phyloP scores from a whole-genome alignment of 1,140 invertebrate species.

The Drosophila murphyi region DNA sequence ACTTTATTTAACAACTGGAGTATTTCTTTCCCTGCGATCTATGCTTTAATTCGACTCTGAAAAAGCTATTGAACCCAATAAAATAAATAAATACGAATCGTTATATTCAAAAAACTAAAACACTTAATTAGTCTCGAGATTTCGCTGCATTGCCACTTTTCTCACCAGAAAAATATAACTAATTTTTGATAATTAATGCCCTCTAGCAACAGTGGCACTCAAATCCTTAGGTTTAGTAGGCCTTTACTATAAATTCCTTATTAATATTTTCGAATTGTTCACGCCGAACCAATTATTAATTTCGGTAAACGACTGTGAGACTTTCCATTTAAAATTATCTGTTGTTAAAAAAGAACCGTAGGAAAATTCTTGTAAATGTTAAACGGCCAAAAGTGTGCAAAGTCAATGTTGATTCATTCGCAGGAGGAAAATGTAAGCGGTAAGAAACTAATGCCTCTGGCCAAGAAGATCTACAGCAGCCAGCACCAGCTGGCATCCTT shows the following conservation, averaged over 20 bases:
- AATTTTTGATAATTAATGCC: too few species aligned
- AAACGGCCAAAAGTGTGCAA: constrained; percentile 25
- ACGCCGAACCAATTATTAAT: constrained; percentile 41
- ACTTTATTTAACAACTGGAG: too few species aligned
- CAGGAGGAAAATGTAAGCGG: constrained; percentile 24
- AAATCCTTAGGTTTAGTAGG: constrained; percentile 24
- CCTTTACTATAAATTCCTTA: constrained; percentile 15
- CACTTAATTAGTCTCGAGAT: too few species aligned
- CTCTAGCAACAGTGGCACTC: background rate
- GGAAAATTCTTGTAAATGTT: constrained; percentile 66
- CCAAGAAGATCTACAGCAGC: constrained; percentile 45
- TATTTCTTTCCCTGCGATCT: too few species aligned
- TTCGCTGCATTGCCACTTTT: too few species aligned
- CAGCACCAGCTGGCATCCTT: background rate
- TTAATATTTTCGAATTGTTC: constrained; percentile 45
- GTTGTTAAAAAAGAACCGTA: constrained; percentile 57
- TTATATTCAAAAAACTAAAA: too few species aligned
- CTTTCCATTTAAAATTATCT: constrained; percentile 74
- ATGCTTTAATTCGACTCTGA: too few species aligned
- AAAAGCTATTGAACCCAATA: too few species aligned
- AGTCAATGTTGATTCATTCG: constrained; percentile 53
- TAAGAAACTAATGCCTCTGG: constrained; percentile 7
- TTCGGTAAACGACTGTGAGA: constrained; percentile 61
- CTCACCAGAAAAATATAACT: too few species aligned
- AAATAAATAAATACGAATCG: too few species aligned